Conservation (phyloP, 2,888 invertebrate genomes). For the Myopa testacea region DNA sequence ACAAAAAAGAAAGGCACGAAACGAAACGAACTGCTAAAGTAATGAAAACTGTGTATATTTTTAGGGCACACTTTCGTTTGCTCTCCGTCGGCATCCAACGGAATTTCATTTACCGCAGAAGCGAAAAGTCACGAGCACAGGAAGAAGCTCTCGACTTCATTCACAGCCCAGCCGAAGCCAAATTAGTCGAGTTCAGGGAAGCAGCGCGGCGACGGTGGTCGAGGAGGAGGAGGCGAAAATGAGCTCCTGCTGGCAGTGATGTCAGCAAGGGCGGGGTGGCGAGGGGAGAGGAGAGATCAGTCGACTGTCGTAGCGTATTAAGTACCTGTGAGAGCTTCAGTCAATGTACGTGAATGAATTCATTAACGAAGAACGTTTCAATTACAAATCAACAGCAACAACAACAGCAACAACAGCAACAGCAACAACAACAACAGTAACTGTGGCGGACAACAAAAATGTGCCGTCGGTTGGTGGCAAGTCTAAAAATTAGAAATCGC, state of each 20-base stretch:
- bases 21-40: conserved; percentile 4
- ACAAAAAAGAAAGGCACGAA: neutral
- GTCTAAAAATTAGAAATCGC: conserved; percentile 35
- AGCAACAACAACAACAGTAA: conserved; percentile 6
- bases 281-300: neutral
- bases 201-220: neutral
- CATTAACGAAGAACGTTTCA: conserved; percentile 42
- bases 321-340: neutral
- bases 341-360: conserved; percentile 47
- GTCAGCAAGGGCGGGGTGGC: too few species aligned
- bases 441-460: too few species aligned
- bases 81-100: conserved; percentile 48
- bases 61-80: conserved; percentile 57
- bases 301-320: neutral
- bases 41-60: conserved; percentile 53
- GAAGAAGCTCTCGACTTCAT: conserved; percentile 19
- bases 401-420: neutral
- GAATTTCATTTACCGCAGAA: conserved; percentile 43
- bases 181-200: neutral
- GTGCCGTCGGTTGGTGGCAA: neutral
- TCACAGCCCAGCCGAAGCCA: conserved; percentile 1
- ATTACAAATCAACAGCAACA: conserved; percentile 2
- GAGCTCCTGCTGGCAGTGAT: too few species aligned
- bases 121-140: conserved; percentile 39
- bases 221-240: neutral